phyloP scores from a whole-genome alignment of 2,797 vertebrate species.

The Pseudomugil tenellus region DNA sequence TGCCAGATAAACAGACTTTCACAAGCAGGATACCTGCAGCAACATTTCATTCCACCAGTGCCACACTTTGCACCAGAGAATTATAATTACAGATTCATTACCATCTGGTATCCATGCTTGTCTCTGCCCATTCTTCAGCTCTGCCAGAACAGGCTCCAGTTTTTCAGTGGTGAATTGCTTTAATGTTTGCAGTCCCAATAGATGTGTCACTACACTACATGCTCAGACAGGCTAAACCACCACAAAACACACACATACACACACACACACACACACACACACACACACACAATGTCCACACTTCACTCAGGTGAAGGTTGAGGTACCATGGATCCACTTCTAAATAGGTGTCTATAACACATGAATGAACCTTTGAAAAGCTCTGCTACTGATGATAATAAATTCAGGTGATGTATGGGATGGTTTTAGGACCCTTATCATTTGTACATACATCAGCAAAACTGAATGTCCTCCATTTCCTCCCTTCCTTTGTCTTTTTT shows the following conservation, averaged over 20 bases:
- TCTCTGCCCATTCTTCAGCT: conserved; percentile 67
- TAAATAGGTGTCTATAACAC: conserved; percentile 57
- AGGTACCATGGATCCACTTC: conserved; percentile 41
- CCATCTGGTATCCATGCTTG: conserved; percentile 74
- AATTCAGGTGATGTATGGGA: conserved; percentile 70
- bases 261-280: too few species aligned
- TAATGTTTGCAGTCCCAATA: conserved; percentile 65
- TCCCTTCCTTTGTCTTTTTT: conserved; percentile 36
- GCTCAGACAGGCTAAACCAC: conserved; percentile 51
- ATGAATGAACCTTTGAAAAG: conserved; percentile 62
- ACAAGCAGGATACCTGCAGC: conserved; percentile 27
- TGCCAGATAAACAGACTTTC: conserved; percentile 57
- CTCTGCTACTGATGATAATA: conserved; percentile 59
- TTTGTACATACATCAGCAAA: conserved; percentile 69
- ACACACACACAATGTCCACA: too few species aligned
- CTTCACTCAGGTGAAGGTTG: conserved; percentile 51
- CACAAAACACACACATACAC: conserved; percentile 41
- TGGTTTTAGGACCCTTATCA: conserved; percentile 33
- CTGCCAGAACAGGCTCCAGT: conserved; percentile 69
- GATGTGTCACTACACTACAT: conserved; percentile 62
- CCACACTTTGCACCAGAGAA: conserved; percentile 69
- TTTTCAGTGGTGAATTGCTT: conserved; percentile 56
- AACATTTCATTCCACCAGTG: conserved; percentile 67
- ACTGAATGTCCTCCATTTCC: conserved; percentile 44
- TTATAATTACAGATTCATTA: conserved; percentile 75